Conservation (phyloP, 2,888 invertebrate species). For the Drosophila aldrichi region DNA sequence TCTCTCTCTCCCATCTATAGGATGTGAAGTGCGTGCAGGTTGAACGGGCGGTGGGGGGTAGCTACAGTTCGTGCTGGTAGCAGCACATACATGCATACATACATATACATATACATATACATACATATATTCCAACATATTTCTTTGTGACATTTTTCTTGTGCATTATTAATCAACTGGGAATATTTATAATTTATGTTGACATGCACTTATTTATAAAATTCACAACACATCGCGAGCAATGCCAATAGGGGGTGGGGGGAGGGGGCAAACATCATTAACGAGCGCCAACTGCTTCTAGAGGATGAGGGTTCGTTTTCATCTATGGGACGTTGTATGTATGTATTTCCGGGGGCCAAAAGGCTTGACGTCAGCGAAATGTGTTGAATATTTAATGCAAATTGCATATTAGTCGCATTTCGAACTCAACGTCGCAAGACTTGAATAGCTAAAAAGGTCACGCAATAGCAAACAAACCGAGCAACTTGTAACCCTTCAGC, state of each 20-base stretch:
- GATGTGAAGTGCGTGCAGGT: conserved; percentile 31
- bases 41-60: neutral
- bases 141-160: conserved; percentile 74
- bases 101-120: too few relatives aligned
- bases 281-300: too few relatives aligned
- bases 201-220: conserved; percentile 75
- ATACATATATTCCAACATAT: conserved; percentile 47
- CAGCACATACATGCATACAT: neutral
- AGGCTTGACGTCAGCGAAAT: conserved; percentile 34
- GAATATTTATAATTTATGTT: conserved; percentile 78
- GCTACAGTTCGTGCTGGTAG: conserved; percentile 5
- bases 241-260: conserved; percentile 30
- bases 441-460: conserved; percentile 37
- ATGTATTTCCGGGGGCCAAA: conserved; percentile 25
- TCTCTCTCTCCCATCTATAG: neutral
- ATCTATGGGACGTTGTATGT: conserved; percentile 25
- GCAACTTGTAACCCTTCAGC: conserved; percentile 33
- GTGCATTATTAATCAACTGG: conserved; percentile 77
- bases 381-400: conserved; percentile 54
- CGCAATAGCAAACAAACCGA: conserved; percentile 21
- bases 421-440: conserved; percentile 13
- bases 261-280: too few relatives aligned
- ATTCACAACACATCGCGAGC: conserved; percentile 41
- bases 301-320: too few relatives aligned
- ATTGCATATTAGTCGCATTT: conserved; percentile 56